Conservation (phyloP, 2,888 invertebrate genomes). For the Linyphia triangularis region DNA sequence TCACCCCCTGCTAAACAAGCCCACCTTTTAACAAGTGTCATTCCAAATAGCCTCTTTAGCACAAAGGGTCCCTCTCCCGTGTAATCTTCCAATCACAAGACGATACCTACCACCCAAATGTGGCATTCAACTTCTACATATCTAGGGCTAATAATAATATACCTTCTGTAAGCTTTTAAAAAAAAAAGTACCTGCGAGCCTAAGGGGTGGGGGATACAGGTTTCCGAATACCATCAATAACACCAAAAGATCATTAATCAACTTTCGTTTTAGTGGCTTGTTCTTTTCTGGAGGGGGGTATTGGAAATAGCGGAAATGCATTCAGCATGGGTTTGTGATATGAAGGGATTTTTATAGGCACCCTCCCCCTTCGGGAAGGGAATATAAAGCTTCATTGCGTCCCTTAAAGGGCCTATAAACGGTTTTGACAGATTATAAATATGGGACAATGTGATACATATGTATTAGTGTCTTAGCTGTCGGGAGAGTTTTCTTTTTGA, state of each 20-base stretch:
- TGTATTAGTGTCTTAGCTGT: constrained; percentile 73
- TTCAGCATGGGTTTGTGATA: constrained; percentile 61
- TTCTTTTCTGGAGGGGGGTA: constrained; percentile 4
- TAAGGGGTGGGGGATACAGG: constrained; percentile 13
- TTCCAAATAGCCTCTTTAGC: constrained; percentile 41
- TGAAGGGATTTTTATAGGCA: constrained; percentile 66
- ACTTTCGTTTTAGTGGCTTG: constrained; percentile 14
- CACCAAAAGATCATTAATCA: constrained; percentile 70
- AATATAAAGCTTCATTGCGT: constrained; percentile 68
- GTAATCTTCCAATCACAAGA: constrained; percentile 8
- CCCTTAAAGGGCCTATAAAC: constrained; percentile 72
- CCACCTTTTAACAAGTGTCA: constrained; percentile 62
- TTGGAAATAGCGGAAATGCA: constrained; percentile 67
- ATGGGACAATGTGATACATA: constrained; percentile 73
- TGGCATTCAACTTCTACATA: neutral
- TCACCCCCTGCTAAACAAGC: constrained; percentile 46
- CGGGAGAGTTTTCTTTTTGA: constrained; percentile 4
- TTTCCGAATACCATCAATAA: constrained; percentile 73
- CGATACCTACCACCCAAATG: neutral
- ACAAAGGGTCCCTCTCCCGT: constrained; percentile 35
- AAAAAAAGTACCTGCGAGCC: neutral
- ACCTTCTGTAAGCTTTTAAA: neutral
- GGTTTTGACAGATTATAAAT: constrained; percentile 74
- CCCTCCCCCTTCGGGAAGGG: neutral
- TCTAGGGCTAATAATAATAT: neutral